phyloP scores from a whole-genome alignment of 2,797 vertebrate genomes.

The Lepus townsendii region DNA sequence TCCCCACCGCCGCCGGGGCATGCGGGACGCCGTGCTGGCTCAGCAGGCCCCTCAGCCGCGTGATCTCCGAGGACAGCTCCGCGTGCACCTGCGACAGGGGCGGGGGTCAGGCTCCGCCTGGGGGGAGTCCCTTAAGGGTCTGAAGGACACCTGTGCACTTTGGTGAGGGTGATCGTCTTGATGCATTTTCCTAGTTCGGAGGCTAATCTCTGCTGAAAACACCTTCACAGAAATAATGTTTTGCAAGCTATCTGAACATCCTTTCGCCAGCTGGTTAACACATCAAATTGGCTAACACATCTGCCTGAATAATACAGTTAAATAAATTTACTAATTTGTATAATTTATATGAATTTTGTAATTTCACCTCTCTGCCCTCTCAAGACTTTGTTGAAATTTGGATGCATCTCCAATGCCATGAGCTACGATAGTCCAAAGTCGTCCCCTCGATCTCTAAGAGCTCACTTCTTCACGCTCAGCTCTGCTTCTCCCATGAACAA shows the following conservation, averaged over 20 bases:
- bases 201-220: background rate
- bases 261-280: background rate
- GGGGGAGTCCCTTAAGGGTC: background rate
- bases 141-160: too few relatives aligned
- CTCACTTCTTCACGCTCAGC: background rate
- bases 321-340: background rate
- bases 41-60: slow-evolving; percentile 90
- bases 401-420: background rate
- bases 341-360: background rate
- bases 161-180: background rate
- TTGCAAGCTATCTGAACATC: background rate
- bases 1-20: slow-evolving; percentile 77
- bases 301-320: background rate
- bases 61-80: slow-evolving; percentile 91
- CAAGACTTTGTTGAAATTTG: background rate
- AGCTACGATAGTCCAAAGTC: background rate
- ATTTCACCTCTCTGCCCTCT: background rate
- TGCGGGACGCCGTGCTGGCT: slow-evolving; percentile 91
- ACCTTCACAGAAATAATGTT: background rate
- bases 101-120: background rate
- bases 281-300: background rate
- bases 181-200: background rate
- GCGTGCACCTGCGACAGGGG: slow-evolving; percentile 89
- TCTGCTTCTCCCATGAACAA: background rate
- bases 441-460: background rate